phyloP scores from a whole-genome alignment of 2,113 vertebrate species.

The Anser cygnoides region DNA sequence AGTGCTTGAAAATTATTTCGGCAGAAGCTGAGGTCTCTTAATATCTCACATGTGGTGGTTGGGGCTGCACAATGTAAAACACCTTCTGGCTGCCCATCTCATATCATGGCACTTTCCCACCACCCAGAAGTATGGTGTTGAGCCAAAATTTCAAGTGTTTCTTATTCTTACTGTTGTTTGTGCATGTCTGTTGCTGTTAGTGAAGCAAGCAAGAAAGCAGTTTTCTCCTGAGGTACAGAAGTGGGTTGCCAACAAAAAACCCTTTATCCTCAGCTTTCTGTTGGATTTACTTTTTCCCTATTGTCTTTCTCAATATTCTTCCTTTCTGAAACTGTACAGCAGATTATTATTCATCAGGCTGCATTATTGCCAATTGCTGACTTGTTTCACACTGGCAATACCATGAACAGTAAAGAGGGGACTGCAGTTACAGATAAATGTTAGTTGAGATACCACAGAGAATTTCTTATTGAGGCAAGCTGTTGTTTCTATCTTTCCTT shows the following conservation, averaged over 20 bases:
- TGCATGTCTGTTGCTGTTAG: fast-evolving
- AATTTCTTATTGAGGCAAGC: not conserved
- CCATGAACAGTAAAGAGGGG: not conserved
- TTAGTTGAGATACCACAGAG: not conserved
- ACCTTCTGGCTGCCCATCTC: not conserved
- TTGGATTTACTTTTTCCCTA: not conserved
- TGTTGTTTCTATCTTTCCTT: not conserved
- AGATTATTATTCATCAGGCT: not conserved
- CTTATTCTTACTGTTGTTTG: not conserved
- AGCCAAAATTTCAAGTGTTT: not conserved
- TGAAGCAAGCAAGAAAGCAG: not conserved
- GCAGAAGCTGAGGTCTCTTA: not conserved
- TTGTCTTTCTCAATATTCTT: not conserved
- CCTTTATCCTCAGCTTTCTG: not conserved
- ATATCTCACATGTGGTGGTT: not conserved
- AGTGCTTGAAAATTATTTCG: constrained; percentile 18
- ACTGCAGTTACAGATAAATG: not conserved
- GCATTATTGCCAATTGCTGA: fast-evolving
- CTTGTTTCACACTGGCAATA: not conserved
- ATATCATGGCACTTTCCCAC: not conserved
- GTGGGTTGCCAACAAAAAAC: not conserved
- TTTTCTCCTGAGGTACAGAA: not conserved
- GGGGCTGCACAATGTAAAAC: not conserved
- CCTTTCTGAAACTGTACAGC: not conserved
- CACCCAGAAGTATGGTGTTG: not conserved